Conservation (phyloP, 2,888 invertebrate genomes). For the Drosophila niveifrons region DNA sequence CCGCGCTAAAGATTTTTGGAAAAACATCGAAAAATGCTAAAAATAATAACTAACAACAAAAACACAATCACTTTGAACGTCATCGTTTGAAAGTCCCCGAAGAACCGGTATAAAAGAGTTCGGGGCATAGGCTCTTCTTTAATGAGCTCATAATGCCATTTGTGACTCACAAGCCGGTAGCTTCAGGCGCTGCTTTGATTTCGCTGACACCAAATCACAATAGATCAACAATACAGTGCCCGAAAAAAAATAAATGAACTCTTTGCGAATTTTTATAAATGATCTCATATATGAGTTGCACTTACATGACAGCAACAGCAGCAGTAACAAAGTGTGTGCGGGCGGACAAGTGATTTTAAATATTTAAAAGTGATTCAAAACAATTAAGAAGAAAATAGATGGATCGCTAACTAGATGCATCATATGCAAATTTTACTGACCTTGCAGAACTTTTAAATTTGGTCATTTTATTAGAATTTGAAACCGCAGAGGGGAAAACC, state of each 20-base stretch:
- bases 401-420: constrained; percentile 6
- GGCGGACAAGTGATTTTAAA: constrained; percentile 32
- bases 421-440: constrained; percentile 38
- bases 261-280: constrained; percentile 44
- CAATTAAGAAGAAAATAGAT: constrained; percentile 52
- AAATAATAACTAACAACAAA: constrained; percentile 14
- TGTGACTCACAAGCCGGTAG: constrained; percentile 63
- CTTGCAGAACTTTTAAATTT: constrained; percentile 34
- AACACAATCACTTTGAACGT: constrained; percentile 45
- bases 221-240: constrained; percentile 45
- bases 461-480: constrained; percentile 18
- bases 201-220: constrained; percentile 48
- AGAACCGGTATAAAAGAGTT: constrained; percentile 33
- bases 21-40: constrained; percentile 24
- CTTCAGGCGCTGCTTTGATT: constrained; percentile 41
- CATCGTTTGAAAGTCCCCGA: constrained; percentile 37
- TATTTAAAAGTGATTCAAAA: constrained; percentile 60
- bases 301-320: constrained; percentile 50
- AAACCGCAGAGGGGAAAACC: constrained; percentile 26
- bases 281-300: constrained; percentile 57
- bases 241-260: constrained; percentile 14
- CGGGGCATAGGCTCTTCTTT: constrained; percentile 20
- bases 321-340: constrained; percentile 37
- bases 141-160: constrained; percentile 58
- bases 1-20: constrained; percentile 11